A percentile compares a stretch with the other conserved stretches of the same genome.
Evolutionary conservation across 2,797 vertebrate species (phyloP).

Genomic region (Amphiprion clarkii): DNA sequence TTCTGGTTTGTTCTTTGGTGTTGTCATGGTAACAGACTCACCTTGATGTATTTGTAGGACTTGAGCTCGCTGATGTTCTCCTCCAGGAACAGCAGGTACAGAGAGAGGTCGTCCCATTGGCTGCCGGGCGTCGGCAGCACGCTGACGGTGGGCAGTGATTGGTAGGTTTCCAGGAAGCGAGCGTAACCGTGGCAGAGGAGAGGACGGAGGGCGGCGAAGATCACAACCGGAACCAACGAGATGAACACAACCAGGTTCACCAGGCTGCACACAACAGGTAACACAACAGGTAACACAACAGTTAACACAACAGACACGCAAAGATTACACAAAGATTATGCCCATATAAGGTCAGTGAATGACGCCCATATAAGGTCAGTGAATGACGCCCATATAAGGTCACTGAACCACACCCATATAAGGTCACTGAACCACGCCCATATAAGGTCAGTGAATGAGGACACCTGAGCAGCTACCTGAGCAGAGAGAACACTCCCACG

Average conservation of each 20-base stretch:
- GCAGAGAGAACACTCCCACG: slow-evolving; percentile 93
- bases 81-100: slow-evolving; percentile 94
- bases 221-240: slow-evolving; percentile 86
- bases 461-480: slow-evolving; percentile 80
- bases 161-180: slow-evolving; percentile 89
- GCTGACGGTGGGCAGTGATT: slow-evolving; percentile 91
- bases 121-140: slow-evolving; percentile 78
- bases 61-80: slow-evolving; percentile 98
- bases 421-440: too few relatives aligned
- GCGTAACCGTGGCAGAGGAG: slow-evolving; percentile 76
- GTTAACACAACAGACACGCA: too few relatives aligned
- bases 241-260: slow-evolving; percentile 91
- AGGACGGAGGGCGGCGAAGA: slow-evolving; percentile 89
- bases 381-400: too few relatives aligned
- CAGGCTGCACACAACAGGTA: slow-evolving; percentile 43
- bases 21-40: slow-evolving; percentile 12
- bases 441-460: too few relatives aligned
- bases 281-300: background rate
- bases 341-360: too few relatives aligned
- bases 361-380: too few relatives aligned
- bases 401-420: too few relatives aligned
- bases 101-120: slow-evolving; percentile 90
- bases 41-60: slow-evolving; percentile 95
- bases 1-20: too few relatives aligned
- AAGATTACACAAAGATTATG: too few relatives aligned